phyloP scores from a whole-genome alignment of 2,888 invertebrate species.

The Psococerastis gibbosa region DNA sequence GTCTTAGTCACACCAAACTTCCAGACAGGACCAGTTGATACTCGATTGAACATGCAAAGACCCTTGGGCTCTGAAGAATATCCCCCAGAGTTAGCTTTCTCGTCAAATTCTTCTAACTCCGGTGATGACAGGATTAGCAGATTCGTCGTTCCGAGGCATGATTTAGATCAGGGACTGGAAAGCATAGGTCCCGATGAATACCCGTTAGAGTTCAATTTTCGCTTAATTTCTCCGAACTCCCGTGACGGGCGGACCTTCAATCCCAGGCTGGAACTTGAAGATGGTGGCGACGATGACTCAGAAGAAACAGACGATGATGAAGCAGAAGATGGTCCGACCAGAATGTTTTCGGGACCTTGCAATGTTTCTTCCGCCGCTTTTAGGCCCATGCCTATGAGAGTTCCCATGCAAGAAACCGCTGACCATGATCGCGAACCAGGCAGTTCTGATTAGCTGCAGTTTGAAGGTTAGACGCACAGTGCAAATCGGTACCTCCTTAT shows the following conservation, averaged over 20 bases:
- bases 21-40: not conserved
- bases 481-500: no score
- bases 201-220: not conserved
- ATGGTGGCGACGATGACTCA: not conserved
- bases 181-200: not conserved
- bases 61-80: not conserved
- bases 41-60: not conserved
- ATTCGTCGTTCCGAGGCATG: not conserved
- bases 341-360: not conserved
- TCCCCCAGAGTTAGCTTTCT: no score
- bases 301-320: not conserved
- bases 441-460: no score
- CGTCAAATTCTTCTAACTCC: no score
- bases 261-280: not conserved
- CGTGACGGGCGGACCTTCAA: not conserved
- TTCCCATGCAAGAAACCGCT: no score
- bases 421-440: no score
- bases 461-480: no score
- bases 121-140: not conserved
- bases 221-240: not conserved
- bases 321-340: not conserved
- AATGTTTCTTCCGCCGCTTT: not conserved
- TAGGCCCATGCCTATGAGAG: not conserved
- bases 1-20: no score
- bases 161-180: not conserved